phyloP scores from a whole-genome alignment of 2,888 invertebrate species.

The Acrocera orbiculus region DNA sequence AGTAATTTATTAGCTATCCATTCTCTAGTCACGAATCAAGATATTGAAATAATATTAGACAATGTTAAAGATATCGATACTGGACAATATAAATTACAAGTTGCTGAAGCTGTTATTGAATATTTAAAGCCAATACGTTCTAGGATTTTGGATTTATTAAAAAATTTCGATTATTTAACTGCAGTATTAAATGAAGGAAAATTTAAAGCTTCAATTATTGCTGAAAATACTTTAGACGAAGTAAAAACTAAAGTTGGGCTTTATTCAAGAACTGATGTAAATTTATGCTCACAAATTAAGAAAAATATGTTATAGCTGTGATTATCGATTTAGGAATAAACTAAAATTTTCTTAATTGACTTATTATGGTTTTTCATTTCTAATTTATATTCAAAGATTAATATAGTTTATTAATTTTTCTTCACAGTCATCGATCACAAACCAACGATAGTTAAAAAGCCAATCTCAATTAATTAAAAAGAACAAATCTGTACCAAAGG shows the following conservation, averaged over 20 bases:
- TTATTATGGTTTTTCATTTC: too few relatives aligned
- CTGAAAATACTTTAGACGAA: constrained; percentile 43
- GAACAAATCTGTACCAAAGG: too few relatives aligned
- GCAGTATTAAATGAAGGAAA: constrained; percentile 44
- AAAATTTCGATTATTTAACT: constrained; percentile 44
- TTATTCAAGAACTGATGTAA: too few relatives aligned
- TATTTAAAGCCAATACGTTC: constrained; percentile 51
- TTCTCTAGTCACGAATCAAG: constrained; percentile 48
- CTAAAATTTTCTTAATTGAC: too few relatives aligned
- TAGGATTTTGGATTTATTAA: constrained; percentile 37
- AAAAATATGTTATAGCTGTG: too few relatives aligned
- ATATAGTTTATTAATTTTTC: too few relatives aligned
- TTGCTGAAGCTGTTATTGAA: constrained; percentile 55
- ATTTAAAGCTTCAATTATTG: constrained; percentile 42
- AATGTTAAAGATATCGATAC: constrained; percentile 52
- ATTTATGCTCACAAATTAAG: too few relatives aligned
- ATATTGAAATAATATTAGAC: constrained; percentile 48
- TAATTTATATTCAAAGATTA: too few relatives aligned
- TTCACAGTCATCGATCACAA: too few relatives aligned
- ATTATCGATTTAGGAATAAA: too few relatives aligned
- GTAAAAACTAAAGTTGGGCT: constrained; percentile 44
- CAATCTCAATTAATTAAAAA: too few relatives aligned
- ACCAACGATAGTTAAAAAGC: too few relatives aligned
- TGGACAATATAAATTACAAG: constrained; percentile 52
- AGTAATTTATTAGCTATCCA: constrained; percentile 77